These are phyloP conservation scores for Cherax destructor DNA, from an alignment of 1,140 invertebrate genomes.

Conservation along the genomic window DNA sequence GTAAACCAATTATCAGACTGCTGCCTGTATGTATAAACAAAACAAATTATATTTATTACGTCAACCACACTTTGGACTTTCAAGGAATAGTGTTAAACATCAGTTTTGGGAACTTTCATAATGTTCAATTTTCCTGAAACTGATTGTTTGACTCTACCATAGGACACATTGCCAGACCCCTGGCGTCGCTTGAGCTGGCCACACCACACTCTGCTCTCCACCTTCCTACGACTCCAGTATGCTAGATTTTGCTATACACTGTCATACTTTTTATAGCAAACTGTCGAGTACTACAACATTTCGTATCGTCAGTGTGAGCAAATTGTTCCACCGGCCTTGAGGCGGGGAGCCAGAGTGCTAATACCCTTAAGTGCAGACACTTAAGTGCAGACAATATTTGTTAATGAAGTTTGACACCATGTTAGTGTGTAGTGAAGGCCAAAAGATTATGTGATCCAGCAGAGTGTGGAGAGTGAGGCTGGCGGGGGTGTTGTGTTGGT, in stretches of 20 bases:
- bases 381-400: too few species aligned
- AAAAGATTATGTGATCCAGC: too few species aligned
- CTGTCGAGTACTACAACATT: too few species aligned
- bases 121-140: slow-evolving; percentile 20
- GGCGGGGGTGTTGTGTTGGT: background rate
- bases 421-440: too few species aligned
- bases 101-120: slow-evolving; percentile 2
- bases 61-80: background rate
- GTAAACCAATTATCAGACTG: slow-evolving; percentile 9
- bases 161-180: background rate
- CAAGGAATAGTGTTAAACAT: background rate
- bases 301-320: too few species aligned
- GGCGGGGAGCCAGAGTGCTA: too few species aligned
- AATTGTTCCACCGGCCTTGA: too few species aligned
- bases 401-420: too few species aligned
- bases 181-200: background rate
- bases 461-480: background rate
- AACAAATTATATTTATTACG: slow-evolving; percentile 8
- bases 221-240: too few species aligned
- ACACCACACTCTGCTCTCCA: background rate
- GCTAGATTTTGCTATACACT: too few species aligned
- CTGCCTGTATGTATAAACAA: slow-evolving; percentile 3
- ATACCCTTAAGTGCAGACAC: too few species aligned
- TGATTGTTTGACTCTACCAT: slow-evolving; percentile 17
- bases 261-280: too few species aligned